Base-by-base conservation (phyloP, 1,140 invertebrate genomes). In the Drosophila pallidifrons region DNA sequence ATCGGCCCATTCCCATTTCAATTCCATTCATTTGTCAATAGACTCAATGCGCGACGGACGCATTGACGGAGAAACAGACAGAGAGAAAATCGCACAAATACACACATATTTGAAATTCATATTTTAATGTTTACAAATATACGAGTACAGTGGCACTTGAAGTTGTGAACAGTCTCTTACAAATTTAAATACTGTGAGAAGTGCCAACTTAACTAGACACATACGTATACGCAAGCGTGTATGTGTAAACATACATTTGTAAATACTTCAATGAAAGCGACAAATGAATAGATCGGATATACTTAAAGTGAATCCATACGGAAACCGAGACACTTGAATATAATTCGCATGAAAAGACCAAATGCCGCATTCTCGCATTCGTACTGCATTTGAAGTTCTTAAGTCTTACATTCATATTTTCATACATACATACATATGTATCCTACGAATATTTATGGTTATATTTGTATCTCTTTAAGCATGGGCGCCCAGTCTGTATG, bases 211-310 rank as follows among this genome's bases (percentile, higher is more conserved):
- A 75, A 63, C 35, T 43, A 20, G n/a, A 41, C 28, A 75, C 60
- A 41, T 32, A 54, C 11, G 30, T 0, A 54, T 59, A 15, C n/a
- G 35, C 10, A 32, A 25, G 20, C 13, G 16, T 16, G 6, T 73
- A 66, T 51, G 13, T 35, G 11, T 13, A 41, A 20, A 54, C 49
- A 58, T 13, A 45, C 45, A 52, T 52, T 49, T 65, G 38, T 35
- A 58, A 25, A 28, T 16, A 65, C 74, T 76, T 66, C 68, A 72
- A 76, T 59, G 28, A 47, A 35, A 65, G 61, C 69, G 60, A 65
- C 74, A 76, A 66, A 54, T 65, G 35, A 64, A 60, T 41, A 58
- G 35, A 64, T 72, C 68, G 68, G 52, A 71, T 64, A 70, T 63
- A n/a, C 54, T 57, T 57, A 69, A 75, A 75, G 45, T 71, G 73